Conservation (phyloP, 2,888 invertebrate species). For the Clanis bilineata region DNA sequence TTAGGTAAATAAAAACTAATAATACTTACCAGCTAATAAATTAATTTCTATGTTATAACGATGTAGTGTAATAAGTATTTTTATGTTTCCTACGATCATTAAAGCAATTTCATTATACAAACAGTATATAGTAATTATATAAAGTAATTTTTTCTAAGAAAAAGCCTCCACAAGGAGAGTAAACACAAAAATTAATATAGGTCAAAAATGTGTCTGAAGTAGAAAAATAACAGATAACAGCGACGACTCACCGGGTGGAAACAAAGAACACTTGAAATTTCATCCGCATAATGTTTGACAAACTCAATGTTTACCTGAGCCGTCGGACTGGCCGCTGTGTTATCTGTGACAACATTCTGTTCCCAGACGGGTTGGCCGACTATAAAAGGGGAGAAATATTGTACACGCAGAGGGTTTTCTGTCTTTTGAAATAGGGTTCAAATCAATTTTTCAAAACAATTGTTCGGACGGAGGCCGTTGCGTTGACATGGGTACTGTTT, state of each 20-base stretch:
- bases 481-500: conserved; percentile 71
- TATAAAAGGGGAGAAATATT: conserved; percentile 53
- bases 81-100: too few species aligned
- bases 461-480: conserved; percentile 32
- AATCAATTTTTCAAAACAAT: conserved; percentile 70
- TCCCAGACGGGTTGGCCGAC: conserved; percentile 39
- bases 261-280: conserved; percentile 67
- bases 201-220: conserved; percentile 21
- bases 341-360: conserved; percentile 65
- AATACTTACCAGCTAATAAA: too few species aligned
- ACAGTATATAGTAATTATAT: neutral
- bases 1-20: too few species aligned
- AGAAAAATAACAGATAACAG: conserved; percentile 30
- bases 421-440: conserved; percentile 59
- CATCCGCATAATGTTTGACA: conserved; percentile 69
- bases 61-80: too few species aligned
- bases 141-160: neutral
- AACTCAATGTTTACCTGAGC: conserved; percentile 66
- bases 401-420: conserved; percentile 55
- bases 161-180: conserved; percentile 5
- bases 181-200: conserved; percentile 22
- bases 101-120: too few species aligned
- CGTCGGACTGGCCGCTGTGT: conserved; percentile 57
- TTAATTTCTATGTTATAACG: too few species aligned
- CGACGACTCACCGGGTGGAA: conserved; percentile 37